Evolutionary conservation across 2,797 vertebrate species (phyloP), one percentile per base, ranked within the genome.

Genomic region (Pachyuromys duprasi): DNA sequence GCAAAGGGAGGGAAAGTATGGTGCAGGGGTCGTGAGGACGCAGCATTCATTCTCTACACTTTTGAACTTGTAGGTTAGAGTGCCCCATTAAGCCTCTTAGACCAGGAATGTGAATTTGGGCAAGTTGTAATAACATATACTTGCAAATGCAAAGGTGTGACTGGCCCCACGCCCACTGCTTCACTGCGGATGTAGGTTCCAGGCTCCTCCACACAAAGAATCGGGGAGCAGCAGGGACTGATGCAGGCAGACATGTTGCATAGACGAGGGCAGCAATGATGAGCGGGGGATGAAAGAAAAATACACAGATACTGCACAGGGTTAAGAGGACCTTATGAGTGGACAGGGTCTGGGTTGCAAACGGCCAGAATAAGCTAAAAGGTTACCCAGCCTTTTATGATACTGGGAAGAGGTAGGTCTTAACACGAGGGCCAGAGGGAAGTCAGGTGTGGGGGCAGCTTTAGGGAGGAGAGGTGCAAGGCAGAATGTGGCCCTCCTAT

Each of bases 241-340:
- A 28, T 31, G 6, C 26, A 18, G 28, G 11, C 0, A 36, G 57
- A 89, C 18, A 1, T 0, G 0, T 5, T 26, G 8, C 39, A 36
- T 0, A 17, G 49, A 4, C 45, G 3, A 22, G 11, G 62, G 13
- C 70, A 70, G 49, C 42, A n/a, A 22, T 62, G 26, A 28, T 63
- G 17, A 81, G 65, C n/a, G 67, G 63, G 57, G 26, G 2, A 1
- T 45, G 42, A 53, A 28, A 67, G 45, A 91, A 88, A 90, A 75
- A 24, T 4, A 17, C 3, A 9, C 12, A 62, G 39, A 24, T 53
- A n/a, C n/a, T n/a, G 18, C 83, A 63, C 1, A 3, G 55, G 45
- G 53, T n/a, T 15, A n/a, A 22, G 8, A 39, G 39, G 42, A 24
- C 60, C 65, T 90, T 60, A 26, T 53, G 80, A 24, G 8, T 0